phyloP scores from a whole-genome alignment of 2,888 invertebrate genomes.

The Tetranychus truncatus region DNA sequence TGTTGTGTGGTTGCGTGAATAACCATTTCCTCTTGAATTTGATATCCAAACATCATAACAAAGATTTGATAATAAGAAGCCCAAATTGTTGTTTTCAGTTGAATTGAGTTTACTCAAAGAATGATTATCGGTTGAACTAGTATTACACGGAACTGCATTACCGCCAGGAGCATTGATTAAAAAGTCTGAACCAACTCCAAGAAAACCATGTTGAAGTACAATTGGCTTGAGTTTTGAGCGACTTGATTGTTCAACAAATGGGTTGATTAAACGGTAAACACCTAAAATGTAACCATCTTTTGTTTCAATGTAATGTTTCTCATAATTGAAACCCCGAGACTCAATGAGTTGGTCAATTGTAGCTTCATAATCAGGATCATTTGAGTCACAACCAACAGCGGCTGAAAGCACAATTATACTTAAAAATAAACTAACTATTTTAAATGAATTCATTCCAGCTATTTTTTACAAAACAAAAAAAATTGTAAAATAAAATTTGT shows the following conservation, averaged over 20 bases:
- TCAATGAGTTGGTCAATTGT: not conserved
- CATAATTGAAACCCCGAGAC: not conserved
- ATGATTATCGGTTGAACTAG: not conserved
- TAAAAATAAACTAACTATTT: too few relatives aligned
- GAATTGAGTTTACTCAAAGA: not conserved
- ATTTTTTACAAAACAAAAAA: too few relatives aligned
- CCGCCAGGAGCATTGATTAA: not conserved
- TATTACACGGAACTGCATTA: not conserved
- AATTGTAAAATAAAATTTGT: too few relatives aligned
- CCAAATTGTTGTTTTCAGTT: conserved; percentile 18
- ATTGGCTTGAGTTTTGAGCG: not conserved
- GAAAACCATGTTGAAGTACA: not conserved
- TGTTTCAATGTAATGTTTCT: not conserved
- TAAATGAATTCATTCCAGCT: too few relatives aligned
- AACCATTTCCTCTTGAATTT: conserved; percentile 20
- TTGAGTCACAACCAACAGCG: too few relatives aligned
- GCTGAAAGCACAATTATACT: too few relatives aligned
- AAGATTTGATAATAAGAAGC: conserved; percentile 13
- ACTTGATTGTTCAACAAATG: not conserved
- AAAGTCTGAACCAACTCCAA: not conserved
- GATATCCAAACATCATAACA: conserved; percentile 22
- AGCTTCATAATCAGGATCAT: too few relatives aligned
- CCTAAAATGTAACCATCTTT: not conserved
- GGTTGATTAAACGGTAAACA: not conserved
- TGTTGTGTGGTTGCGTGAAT: conserved; percentile 16